Evolutionary conservation across 35 echinoderm and acorn worm species (phyloP).

Genomic region (Apostichopus parvimensis): DNA sequence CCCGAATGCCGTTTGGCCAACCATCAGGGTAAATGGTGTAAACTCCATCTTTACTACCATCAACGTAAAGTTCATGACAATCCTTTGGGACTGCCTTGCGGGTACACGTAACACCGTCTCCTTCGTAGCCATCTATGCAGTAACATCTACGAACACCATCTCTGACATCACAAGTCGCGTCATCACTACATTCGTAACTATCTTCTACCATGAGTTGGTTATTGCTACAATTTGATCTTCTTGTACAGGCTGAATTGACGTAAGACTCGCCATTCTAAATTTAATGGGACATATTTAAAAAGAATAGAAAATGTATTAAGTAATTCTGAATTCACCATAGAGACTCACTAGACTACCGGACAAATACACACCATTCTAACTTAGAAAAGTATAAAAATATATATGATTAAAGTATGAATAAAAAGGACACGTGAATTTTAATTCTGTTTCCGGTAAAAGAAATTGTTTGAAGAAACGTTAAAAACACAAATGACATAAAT

Average conservation of each 20-base stretch:
- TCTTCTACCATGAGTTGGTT: neutral
- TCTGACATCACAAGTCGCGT: neutral
- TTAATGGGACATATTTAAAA: no score
- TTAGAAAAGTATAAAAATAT: no score
- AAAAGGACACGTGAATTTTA: no score
- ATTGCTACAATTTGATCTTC: neutral
- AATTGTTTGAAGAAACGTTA: no score
- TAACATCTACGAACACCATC: neutral
- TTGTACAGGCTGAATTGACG: neutral
- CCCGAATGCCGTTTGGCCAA: neutral
- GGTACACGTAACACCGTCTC: neutral
- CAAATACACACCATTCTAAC: no score
- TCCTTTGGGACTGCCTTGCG: neutral
- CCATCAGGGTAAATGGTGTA: neutral
- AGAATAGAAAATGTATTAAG: no score
- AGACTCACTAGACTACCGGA: no score
- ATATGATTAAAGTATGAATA: no score
- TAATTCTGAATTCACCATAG: no score
- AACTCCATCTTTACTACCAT: neutral
- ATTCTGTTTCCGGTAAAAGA: no score
- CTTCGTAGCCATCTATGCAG: neutral
- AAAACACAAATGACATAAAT: no score
- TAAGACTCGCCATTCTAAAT: constrained; percentile 1
- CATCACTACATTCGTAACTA: neutral
- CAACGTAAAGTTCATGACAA: neutral